A percentile compares a stretch with the other conserved stretches of the same genome.
These are phyloP conservation scores for Scaptomyza tumidula DNA, from an alignment of 2,888 invertebrate species.

Conservation along the genomic window DNA sequence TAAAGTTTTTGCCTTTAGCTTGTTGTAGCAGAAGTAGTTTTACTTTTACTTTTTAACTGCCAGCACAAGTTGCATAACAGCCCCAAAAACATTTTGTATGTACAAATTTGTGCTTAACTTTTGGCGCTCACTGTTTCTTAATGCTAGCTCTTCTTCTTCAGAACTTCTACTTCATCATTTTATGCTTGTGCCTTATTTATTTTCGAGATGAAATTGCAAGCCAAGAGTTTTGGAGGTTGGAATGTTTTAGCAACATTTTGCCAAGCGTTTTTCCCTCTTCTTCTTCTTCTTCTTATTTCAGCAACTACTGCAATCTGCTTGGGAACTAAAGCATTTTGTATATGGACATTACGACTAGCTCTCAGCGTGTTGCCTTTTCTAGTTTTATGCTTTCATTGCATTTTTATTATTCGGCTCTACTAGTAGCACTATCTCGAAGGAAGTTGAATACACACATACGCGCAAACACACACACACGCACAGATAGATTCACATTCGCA, in stretches of 20 bases:
- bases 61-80: constrained; percentile 72
- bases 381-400: constrained; percentile 79
- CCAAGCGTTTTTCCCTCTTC: constrained; percentile 18
- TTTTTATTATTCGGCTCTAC: constrained; percentile 73
- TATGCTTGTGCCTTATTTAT: constrained; percentile 50
- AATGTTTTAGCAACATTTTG: constrained; percentile 48
- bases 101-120: constrained; percentile 78
- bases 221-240: constrained; percentile 20
- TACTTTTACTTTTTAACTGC: constrained; percentile 39
- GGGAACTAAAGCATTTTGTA: constrained; percentile 30
- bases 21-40: constrained; percentile 10
- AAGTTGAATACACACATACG: constrained; percentile 47
- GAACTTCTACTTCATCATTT: constrained; percentile 61
- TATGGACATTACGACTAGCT: constrained; percentile 28
- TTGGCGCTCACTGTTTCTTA: constrained; percentile 19
- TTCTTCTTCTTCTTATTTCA: constrained; percentile 4
- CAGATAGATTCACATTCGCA: constrained; percentile 15
- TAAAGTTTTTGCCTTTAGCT: constrained; percentile 66
- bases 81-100: constrained; percentile 78
- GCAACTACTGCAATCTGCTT: constrained; percentile 21
- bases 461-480: background rate
- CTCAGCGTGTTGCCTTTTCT: constrained; percentile 62
- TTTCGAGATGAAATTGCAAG: constrained; percentile 38
- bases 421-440: constrained; percentile 55
- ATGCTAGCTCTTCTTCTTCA: constrained; percentile 1